Base-by-base conservation (phyloP, 2,888 invertebrate species). In the Cheilosia variabilis region DNA sequence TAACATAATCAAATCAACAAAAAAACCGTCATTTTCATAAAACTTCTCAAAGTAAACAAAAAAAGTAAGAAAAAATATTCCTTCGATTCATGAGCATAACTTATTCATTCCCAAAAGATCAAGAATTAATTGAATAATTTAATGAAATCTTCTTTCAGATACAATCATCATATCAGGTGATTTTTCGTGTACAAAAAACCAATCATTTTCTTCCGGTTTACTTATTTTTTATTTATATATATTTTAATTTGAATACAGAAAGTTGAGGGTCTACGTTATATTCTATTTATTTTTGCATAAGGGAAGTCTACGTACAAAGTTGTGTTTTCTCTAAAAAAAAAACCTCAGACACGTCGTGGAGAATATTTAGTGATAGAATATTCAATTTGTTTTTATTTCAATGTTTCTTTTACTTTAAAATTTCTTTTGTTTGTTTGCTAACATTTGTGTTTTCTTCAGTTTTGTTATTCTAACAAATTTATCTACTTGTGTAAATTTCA, bases 291-390 rank as follows among this genome's bases (percentile, higher is more conserved):
- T 65, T 52, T 27, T 41, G 45, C 22, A 17, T 1, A 66, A 31
- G 43, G 22, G 13, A 31, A 34, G 7, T 31, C 15, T 71, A 31
- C 45, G 34, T 68, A 50, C 27, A 50, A 69, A 78, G 45, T 63
- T 55, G 24, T 13, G n/a, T 31, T 66, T 66, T 52, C 41, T 73
- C 41, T 24, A 22, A 65, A 24, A 86, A 78, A 87, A 24, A 86
- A 78, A 87, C 87, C 87, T 87, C 87, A 87, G 87, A 87, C 87
- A 87, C 87, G 37, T 71, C 43, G 72, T 78, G 82, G 87, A 87
- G 87, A 87, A 82, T 71, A 75, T 71, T 22, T 77, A 87, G 60
- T 58, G 37, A 37, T 81, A 82, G 68, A 72, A 52, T 58, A 45
- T 68, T 81, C 2, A 17, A 43, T 4, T 75, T 34, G 15, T 45